These are phyloP conservation scores for Orius laevigatus DNA, from an alignment of 1,140 invertebrate genomes.

Conservation along the genomic window DNA sequence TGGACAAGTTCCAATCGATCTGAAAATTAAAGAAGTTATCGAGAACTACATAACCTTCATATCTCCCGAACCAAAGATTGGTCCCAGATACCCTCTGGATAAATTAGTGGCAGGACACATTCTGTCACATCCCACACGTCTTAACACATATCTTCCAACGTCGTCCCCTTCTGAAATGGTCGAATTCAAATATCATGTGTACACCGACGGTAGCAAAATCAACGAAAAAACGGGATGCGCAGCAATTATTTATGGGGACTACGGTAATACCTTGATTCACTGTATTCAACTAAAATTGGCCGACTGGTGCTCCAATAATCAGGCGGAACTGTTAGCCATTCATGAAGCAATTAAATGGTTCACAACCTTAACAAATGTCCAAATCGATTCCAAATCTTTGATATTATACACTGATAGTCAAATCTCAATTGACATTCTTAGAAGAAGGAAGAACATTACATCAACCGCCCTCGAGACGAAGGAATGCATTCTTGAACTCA, in stretches of 20 bases:
- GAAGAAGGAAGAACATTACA: neutral
- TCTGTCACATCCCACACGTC: neutral
- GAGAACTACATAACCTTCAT: neutral
- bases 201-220: neutral
- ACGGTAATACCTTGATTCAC: neutral
- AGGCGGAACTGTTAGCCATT: neutral
- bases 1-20: neutral
- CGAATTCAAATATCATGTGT: neutral
- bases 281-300: neutral
- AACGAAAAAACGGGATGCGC: neutral
- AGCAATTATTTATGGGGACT: neutral
- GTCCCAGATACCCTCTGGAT: neutral
- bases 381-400: neutral
- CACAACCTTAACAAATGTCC: neutral
- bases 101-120: no score
- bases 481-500: neutral
- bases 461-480: neutral
- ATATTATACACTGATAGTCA: neutral
- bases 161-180: neutral
- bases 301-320: slow-evolving; percentile 1
- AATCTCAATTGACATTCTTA: neutral
- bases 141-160: neutral
- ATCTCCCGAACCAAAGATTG: neutral
- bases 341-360: no score
- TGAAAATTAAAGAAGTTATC: neutral